Base-by-base conservation (phyloP, 2,113 vertebrate genomes). In the Ptychochromis oligacanthus region DNA sequence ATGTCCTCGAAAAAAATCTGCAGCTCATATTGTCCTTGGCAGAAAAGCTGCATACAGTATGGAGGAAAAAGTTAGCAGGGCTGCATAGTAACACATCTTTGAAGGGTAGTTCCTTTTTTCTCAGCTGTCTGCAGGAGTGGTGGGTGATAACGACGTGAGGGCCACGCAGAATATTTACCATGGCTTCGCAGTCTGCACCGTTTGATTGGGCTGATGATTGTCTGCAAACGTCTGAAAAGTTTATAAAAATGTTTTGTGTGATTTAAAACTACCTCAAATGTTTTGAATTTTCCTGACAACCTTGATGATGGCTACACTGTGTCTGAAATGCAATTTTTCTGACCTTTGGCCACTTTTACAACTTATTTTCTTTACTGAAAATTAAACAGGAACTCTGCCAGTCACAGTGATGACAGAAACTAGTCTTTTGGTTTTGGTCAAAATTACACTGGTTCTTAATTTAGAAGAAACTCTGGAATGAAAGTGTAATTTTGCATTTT, bases 21-120 rank as follows among this genome's bases (percentile, higher is more conserved):
- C 77, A 88, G 76, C 88, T 87, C 86, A 83, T 95, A 82, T 91
- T 81, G 79, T 76, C 34, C 75, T 93, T 94, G 89, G 92, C 87
- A 86, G 74, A 75, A 75, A 64, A 5, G 3, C 20, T 12, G 85
- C 80, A 82, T 88, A 76, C 81, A 79, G 43, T 88, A 88, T 58
- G 31, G 75, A 38, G 64, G 20, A 64, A 55, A 75, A 58, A 67
- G 58, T 81, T 74, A 86, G 82, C 13, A 18, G 38, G 55, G n/a
- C 36, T n/a, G 6, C 12, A 36, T 55, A 82, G 77, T 34, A 22
- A 75, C 61, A 34, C 79, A 28, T 84, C 40, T 85, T 75, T 64
- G 28, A 85, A 59, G 79, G 54, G 34, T 17, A 83, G 62, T 84
- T 89, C 81, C 74, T 77, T 75, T n/a, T 56, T 83, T 65, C 49